These are phyloP conservation scores for Australoheros facetus DNA, from an alignment of 2,797 vertebrate genomes.

Conservation along the genomic window DNA sequence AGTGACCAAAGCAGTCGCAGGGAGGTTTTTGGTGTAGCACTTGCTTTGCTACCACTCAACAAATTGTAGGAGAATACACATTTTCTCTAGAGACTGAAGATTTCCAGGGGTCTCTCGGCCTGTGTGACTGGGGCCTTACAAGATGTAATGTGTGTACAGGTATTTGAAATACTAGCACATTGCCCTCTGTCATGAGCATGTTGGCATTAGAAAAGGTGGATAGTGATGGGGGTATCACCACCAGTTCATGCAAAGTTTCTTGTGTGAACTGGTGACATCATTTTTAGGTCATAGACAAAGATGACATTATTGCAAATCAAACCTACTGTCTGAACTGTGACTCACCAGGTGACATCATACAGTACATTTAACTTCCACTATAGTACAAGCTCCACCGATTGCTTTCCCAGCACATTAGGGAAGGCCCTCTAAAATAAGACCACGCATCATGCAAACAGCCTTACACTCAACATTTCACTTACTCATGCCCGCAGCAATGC, in stretches of 20 bases:
- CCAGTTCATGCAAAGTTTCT: not conserved
- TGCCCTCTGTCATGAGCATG: too few species aligned
- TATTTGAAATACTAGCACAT: not conserved
- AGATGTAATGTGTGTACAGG: not conserved
- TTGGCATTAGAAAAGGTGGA: not conserved
- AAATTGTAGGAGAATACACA: not conserved
- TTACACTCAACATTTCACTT: not conserved
- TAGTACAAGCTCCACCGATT: not conserved
- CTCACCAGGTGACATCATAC: not conserved
- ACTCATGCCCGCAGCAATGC: not conserved
- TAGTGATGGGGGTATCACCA: too few species aligned
- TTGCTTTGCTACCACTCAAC: not conserved
- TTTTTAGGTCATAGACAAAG: not conserved
- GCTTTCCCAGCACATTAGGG: not conserved
- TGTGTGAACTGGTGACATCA: not conserved
- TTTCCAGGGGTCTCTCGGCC: not conserved
- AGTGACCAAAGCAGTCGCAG: not conserved
- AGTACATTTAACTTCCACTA: not conserved
- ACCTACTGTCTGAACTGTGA: not conserved
- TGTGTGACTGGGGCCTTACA: not conserved
- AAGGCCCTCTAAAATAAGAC: not conserved
- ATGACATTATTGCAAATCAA: not conserved
- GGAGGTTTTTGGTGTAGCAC: not conserved
- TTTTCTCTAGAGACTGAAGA: not conserved
- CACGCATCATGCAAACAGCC: not conserved